Base-by-base conservation (phyloP, 2,113 vertebrate genomes). In the Clarias magur region DNA sequence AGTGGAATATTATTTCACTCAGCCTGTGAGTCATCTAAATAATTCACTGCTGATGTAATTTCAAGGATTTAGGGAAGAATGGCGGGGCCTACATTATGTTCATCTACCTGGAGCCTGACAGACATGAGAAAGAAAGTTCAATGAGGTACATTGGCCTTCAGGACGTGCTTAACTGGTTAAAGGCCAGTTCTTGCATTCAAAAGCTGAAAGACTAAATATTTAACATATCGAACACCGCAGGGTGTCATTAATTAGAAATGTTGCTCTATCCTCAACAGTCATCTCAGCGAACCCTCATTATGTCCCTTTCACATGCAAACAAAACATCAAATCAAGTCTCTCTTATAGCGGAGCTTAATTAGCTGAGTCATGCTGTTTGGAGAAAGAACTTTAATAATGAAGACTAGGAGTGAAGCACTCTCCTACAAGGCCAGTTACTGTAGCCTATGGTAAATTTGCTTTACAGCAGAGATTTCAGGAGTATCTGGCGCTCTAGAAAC, bases 321-420 rank as follows among this genome's bases (percentile, higher is more conserved):
- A 86, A 48, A 86, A 54, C 15, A 19, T 16, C 68, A 70, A 82
- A 76, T 38, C 17, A 82, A 27, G 54, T 57, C 38, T 70, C 23
- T 79, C 34, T 38, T 34, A 80, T 54, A 54, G 73, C 79, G 23
- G 68, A 27, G 78, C 56, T 81, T 84, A 89, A 89, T 88, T 82
- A 78, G 59, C 73, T 25, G 13, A 79, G 56, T 57, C 48, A 59
- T 80, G 62, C 76, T 23, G 67, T 54, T 81, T n/a, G 67, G 63
- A 25, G 53, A 80, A 42, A 30, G 62, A 86, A 82, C 84, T 88
- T 84, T 68, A 82, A 87, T 87, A 80, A 86, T 67, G 23, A 85
- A 82, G 53, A 87, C 57, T 82, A 25, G 85, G 30, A 82, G 2
- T 38, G 83, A 78, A n/a, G 34, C 67, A 53, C 30, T 25, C 85